Percentiles rank a stretch among this genome's conserved stretches.
Evolutionary conservation across 2,113 vertebrate genomes (phyloP).

Genomic region (Hippocampus mohnikei): DNA sequence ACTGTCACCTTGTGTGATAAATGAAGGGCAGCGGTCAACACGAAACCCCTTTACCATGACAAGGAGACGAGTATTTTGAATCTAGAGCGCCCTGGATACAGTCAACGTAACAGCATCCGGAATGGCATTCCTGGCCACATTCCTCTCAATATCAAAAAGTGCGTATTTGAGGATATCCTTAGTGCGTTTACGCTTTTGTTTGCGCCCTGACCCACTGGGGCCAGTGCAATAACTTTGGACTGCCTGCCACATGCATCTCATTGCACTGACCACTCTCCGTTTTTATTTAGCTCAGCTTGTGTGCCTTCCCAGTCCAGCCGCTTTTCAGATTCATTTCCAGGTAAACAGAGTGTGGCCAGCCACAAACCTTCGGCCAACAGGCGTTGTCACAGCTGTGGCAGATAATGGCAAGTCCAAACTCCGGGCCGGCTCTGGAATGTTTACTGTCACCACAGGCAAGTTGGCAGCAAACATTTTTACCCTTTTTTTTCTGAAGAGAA

Average conservation of each 20-base stretch:
- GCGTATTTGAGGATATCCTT: conserved; percentile 78
- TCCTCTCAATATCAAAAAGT: conserved; percentile 75
- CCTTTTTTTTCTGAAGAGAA: conserved; percentile 69
- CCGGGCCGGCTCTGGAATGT: conserved; percentile 81
- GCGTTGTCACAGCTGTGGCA: conserved; percentile 81
- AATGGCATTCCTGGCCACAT: conserved; percentile 62
- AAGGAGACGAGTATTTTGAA: conserved; percentile 66
- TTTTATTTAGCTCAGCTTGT: conserved; percentile 74
- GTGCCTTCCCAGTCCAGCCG: conserved; percentile 74
- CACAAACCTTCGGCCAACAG: conserved; percentile 74
- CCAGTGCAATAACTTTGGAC: conserved; percentile 73
- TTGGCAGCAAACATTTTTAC: conserved; percentile 82
- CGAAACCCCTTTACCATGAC: conserved; percentile 66
- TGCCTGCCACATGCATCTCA: conserved; percentile 65
- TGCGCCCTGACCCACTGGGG: conserved; percentile 68
- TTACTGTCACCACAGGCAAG: conserved; percentile 85
- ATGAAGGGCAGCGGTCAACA: conserved; percentile 65
- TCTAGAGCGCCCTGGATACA: conserved; percentile 66
- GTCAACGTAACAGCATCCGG: conserved; percentile 67
- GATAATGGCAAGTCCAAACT: conserved; percentile 76
- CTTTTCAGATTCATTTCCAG: conserved; percentile 87
- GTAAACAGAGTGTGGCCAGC: conserved; percentile 81
- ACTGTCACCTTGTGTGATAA: conserved; percentile 68
- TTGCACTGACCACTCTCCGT: conserved; percentile 65
- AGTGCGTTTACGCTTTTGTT: conserved; percentile 74